phyloP scores from a whole-genome alignment of 2,888 invertebrate genomes.

The Galeopsomyia nigrocyanea region DNA sequence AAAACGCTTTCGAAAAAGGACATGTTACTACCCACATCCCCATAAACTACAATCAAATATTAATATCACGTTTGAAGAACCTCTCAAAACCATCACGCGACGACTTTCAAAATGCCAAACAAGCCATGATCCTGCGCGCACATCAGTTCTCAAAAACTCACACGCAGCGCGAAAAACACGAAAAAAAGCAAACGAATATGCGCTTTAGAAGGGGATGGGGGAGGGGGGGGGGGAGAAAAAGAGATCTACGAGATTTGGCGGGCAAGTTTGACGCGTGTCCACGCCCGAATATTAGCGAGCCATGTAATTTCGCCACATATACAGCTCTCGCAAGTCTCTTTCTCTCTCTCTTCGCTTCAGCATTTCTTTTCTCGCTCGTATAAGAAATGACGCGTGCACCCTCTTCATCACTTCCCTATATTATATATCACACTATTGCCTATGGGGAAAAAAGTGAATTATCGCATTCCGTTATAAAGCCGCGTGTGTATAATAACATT shows the following conservation, averaged over 20 bases:
- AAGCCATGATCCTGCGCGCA: neutral
- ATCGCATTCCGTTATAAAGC: too few species aligned
- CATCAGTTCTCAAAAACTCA: neutral
- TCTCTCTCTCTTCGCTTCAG: neutral
- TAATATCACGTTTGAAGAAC: conserved; percentile 8
- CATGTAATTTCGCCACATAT: conserved; percentile 61
- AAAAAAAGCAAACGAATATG: conserved; percentile 14
- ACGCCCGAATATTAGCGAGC: conserved; percentile 50
- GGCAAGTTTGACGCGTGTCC: conserved; percentile 42
- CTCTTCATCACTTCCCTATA: conserved; percentile 16
- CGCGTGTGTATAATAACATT: too few species aligned
- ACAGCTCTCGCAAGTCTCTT: neutral
- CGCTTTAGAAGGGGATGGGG: neutral
- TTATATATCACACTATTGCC: neutral
- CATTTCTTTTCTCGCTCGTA: neutral
- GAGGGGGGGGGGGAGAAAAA: neutral
- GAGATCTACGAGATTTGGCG: conserved; percentile 37
- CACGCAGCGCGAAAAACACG: neutral
- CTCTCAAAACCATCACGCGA: neutral
- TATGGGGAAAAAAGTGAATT: too few species aligned
- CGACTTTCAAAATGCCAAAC: neutral
- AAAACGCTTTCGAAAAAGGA: too few species aligned
- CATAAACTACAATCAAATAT: too few species aligned
- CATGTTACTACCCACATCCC: too few species aligned
- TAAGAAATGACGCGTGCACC: conserved; percentile 10